Base-by-base conservation (phyloP, 2,113 vertebrate species). In the Vulpes vulpes region DNA sequence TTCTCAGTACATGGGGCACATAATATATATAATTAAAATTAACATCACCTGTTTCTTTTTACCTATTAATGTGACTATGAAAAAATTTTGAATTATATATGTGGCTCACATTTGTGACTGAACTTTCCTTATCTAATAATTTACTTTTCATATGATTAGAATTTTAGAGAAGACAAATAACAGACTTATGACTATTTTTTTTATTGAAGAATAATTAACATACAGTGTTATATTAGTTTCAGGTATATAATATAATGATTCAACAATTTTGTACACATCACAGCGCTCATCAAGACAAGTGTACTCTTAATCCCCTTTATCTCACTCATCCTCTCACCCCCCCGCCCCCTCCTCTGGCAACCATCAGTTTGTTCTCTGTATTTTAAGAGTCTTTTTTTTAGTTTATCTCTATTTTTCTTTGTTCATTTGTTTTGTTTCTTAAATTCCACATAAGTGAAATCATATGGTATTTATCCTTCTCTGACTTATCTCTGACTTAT, bases 1-100 rank as follows among this genome's bases (percentile, higher is more conserved):
- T 91, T 94, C 92, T 94, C 89, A 16, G 87, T 67, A 91, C 82
- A 43, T 35, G 60, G 25, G 2, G 17, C 55, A 94, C 4, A 91
- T 35, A 93, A 94, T 91, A 60, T 64, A 55, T 7, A 62, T 78
- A 78, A 81, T 86, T 89, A 92, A 94, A 90, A 85, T 93, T 89
- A 96, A 80, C 14, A 86, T 32, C 32, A 74, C 53, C 51, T 71
- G 19, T 59, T 89, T 43, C 35, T 86, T 84, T 71, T 92, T 43
- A 67, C 15, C 91, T 91, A 85, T 73, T 65, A 85, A 76, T 78
- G 30, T 64, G 60, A n/a, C 69, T 93, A 82, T 49, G 53, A 94
- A 71, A 95, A 96, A 57, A 80, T 79, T 60, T 59, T 80, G 22
- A 89, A 80, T 94, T 57, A 38, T 16, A 17, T n/a, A 79, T 67